Conservation (phyloP, 1,140 invertebrate genomes). For the Heliconius melpomene region DNA sequence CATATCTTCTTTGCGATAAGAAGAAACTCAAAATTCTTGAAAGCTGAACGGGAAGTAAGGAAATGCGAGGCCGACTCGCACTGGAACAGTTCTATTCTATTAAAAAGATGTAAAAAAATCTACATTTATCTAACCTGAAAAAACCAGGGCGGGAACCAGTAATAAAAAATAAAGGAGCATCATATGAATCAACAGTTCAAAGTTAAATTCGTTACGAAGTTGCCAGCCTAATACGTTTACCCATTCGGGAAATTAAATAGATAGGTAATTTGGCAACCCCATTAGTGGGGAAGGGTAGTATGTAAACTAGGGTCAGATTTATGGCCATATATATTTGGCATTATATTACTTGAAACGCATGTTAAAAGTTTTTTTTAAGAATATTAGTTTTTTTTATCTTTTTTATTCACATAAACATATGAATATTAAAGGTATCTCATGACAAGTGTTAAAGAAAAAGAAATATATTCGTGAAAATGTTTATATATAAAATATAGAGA, state of each 20-base stretch:
- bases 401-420: no score
- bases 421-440: no score
- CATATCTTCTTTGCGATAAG: no score
- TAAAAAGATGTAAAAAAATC: not conserved
- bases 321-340: constrained; percentile 39
- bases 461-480: no score
- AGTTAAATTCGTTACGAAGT: constrained; percentile 77
- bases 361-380: not conserved
- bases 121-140: not conserved
- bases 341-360: not conserved
- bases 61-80: no score
- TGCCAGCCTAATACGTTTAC: constrained; percentile 79
- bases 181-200: constrained; percentile 68
- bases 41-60: no score
- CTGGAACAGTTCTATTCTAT: not conserved
- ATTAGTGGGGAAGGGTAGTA: constrained; percentile 59
- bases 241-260: constrained; percentile 79
- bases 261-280: constrained; percentile 77
- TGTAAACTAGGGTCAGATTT: constrained; percentile 62
- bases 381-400: no score
- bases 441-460: no score
- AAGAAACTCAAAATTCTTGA: no score
- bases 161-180: constrained; percentile 44
- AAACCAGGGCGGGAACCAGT: constrained; percentile 21
- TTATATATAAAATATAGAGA: no score